A percentile compares a stretch with the other conserved stretches of the same genome.
These are phyloP conservation scores for Sebastes vulpes DNA, from an alignment of 2,797 vertebrate genomes.

Conservation along the genomic window DNA sequence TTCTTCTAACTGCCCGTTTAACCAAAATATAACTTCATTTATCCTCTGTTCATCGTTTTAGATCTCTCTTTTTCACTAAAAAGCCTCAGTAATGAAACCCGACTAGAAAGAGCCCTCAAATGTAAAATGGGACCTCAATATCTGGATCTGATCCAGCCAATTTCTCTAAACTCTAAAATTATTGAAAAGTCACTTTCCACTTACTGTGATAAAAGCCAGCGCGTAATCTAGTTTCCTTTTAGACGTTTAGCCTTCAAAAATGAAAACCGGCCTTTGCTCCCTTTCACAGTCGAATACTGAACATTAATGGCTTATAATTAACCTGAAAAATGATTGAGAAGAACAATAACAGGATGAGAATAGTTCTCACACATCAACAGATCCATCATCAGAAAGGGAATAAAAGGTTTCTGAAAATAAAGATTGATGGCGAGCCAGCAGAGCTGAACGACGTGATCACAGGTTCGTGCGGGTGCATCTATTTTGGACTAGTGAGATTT, in stretches of 20 bases:
- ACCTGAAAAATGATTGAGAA: not conserved
- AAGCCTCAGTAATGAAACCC: not conserved
- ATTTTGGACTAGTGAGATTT: conserved; percentile 37
- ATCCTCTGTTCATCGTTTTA: not conserved
- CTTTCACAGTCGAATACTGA: not conserved
- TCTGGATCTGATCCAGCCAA: conserved; percentile 27
- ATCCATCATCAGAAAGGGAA: not conserved
- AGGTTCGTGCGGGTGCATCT: conserved; percentile 27
- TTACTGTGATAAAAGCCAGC: conserved; percentile 23
- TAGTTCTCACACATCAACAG: not conserved
- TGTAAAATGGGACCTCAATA: conserved; percentile 12
- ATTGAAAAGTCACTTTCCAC: conserved; percentile 36
- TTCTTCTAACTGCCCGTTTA: not conserved
- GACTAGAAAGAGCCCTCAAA: not conserved
- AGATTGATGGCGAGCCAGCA: not conserved
- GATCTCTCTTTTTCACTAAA: not conserved
- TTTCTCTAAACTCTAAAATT: conserved; percentile 28
- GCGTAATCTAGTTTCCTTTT: conserved; percentile 19
- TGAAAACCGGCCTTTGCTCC: not conserved
- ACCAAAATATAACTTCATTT: not conserved
- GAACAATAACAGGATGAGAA: not conserved
- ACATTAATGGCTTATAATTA: not conserved
- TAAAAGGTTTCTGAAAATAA: not conserved
- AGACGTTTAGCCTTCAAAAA: conserved; percentile 29
- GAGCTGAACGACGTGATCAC: conserved; percentile 8